Percentiles rank a stretch among this genome's conserved stretches.
Evolutionary conservation across 1,140 invertebrate species (phyloP).

Genomic region (Pseudomyrmex sp.): DNA sequence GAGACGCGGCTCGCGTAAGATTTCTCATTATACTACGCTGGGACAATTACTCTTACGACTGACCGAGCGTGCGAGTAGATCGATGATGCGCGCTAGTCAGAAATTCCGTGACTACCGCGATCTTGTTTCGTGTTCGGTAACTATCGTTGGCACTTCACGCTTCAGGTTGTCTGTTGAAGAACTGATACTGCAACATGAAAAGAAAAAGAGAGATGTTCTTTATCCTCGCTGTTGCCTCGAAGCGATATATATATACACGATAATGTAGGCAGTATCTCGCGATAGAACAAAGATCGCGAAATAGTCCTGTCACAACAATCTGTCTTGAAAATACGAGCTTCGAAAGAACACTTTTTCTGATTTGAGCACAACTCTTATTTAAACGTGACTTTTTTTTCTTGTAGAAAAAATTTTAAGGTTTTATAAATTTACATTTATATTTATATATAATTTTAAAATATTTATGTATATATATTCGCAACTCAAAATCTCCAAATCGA

Average conservation of each 20-base stretch:
- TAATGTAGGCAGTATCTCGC: too few species aligned
- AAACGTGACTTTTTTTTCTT: too few species aligned
- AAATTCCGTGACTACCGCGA: constrained; percentile 11
- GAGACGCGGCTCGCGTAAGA: neutral
- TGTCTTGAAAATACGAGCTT: too few species aligned
- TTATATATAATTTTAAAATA: too few species aligned
- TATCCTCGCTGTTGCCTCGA: constrained; percentile 2
- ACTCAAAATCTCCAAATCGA: constrained; percentile 3
- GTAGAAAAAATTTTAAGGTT: too few species aligned
- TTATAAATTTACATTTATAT: too few species aligned
- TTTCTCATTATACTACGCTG: neutral
- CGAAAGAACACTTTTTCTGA: neutral
- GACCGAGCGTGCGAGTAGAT: constrained; percentile 29
- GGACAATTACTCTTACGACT: constrained; percentile 6
- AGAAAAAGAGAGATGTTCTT: neutral
- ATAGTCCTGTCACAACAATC: too few species aligned
- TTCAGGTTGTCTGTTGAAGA: constrained; percentile 90
- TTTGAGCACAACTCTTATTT: too few species aligned
- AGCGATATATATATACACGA: neutral
- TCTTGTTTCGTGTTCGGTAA: constrained; percentile 1
- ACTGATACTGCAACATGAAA: constrained; percentile 89
- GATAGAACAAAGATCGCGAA: too few species aligned
- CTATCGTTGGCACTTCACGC: constrained; percentile 65
- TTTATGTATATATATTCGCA: neutral
- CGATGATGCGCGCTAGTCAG: constrained; percentile 17